Conservation (phyloP, 2,113 vertebrate genomes). For the Pachyramphus minor region DNA sequence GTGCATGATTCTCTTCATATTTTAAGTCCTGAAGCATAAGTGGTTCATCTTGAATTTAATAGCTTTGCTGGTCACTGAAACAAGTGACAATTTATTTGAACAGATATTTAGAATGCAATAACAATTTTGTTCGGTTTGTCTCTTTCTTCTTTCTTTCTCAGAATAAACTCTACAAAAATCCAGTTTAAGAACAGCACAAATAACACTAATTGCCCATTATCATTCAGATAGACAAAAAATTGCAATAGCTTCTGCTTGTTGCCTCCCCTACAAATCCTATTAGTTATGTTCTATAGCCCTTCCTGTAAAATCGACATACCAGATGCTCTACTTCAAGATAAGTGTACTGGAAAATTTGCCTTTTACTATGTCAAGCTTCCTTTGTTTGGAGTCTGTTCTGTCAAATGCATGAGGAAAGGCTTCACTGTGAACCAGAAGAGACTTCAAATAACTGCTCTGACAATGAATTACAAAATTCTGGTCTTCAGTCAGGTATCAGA, state of each 20-base stretch:
- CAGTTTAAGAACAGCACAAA: not conserved
- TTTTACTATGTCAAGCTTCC: constrained; percentile 12
- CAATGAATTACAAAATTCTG: constrained; percentile 29
- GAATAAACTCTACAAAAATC: constrained; percentile 8
- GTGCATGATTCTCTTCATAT: not conserved
- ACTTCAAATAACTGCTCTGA: constrained; percentile 24
- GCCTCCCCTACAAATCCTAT: not conserved
- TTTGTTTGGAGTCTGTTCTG: constrained; percentile 34
- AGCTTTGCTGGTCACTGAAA: constrained; percentile 11
- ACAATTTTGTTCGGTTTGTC: not conserved
- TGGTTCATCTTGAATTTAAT: constrained; percentile 17
- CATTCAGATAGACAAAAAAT: not conserved
- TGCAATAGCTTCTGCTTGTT: not conserved
- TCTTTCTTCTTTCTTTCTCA: not conserved
- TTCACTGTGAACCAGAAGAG: constrained; percentile 38
- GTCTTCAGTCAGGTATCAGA: constrained; percentile 18
- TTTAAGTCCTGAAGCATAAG: constrained; percentile 4
- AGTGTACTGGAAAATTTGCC: not conserved
- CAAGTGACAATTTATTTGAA: constrained; percentile 30
- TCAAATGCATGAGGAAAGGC: not conserved
- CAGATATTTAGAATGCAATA: constrained; percentile 32
- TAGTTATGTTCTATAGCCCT: not conserved
- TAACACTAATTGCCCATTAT: constrained; percentile 44
- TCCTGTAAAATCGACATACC: not conserved
- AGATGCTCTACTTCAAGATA: constrained; percentile 43